Evolutionary conservation across 1,140 invertebrate genomes (phyloP).

Genomic region (Laupala kohalensis): DNA sequence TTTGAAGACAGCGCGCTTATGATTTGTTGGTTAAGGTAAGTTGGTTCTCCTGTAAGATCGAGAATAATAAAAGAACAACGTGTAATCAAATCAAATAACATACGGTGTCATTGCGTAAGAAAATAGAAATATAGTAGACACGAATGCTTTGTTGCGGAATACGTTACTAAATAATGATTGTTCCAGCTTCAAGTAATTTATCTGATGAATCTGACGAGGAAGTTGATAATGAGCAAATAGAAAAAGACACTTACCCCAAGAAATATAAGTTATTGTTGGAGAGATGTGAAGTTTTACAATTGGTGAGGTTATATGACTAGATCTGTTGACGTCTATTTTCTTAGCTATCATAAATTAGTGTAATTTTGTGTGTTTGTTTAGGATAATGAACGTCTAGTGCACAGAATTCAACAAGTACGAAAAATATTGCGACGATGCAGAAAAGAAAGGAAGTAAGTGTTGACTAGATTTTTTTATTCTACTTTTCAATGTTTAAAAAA

Average conservation of each 20-base stretch:
- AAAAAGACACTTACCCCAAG: slow-evolving; percentile 39
- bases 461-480: slow-evolving; percentile 16
- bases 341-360: too few species aligned
- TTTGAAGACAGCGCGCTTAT: too few species aligned
- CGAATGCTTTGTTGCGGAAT: too few species aligned
- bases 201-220: slow-evolving; percentile 39
- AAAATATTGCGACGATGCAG: slow-evolving; percentile 30
- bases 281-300: slow-evolving; percentile 47
- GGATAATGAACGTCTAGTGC: slow-evolving; percentile 35
- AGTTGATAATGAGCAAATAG: slow-evolving; percentile 35
- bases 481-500: too few species aligned
- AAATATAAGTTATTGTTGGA: slow-evolving; percentile 47
- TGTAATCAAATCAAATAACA: too few species aligned
- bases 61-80: too few species aligned
- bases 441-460: slow-evolving; percentile 34
- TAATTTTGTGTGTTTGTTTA: slow-evolving; percentile 18
- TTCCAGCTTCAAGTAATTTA: background rate
- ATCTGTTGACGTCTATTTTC: too few species aligned
- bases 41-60: too few species aligned
- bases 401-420: slow-evolving; percentile 31
- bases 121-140: too few species aligned
- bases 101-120: too few species aligned
- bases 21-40: too few species aligned
- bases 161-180: slow-evolving; percentile 2
- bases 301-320: slow-evolving; percentile 24